A percentile compares a stretch with the other conserved stretches of the same genome.
These are phyloP conservation scores for Andrena praecox DNA, from an alignment of 2,888 invertebrate species.

Conservation along the genomic window DNA sequence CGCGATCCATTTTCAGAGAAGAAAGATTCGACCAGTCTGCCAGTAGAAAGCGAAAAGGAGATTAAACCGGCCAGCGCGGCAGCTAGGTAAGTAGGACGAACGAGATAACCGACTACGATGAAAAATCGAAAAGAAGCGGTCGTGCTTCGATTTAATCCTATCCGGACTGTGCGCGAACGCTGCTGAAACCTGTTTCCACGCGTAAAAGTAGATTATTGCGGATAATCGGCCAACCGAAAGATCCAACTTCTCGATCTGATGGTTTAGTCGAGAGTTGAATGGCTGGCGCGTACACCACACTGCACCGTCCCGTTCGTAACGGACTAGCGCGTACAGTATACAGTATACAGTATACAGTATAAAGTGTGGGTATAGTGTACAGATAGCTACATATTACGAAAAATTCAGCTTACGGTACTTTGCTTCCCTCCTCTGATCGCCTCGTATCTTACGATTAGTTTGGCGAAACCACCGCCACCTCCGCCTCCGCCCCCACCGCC, in stretches of 20 bases:
- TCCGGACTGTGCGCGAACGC: not conserved
- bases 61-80: constrained; percentile 76
- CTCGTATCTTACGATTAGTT: constrained; percentile 59
- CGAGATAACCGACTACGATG: constrained; percentile 41
- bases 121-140: constrained; percentile 53
- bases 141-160: constrained; percentile 11
- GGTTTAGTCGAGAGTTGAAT: constrained; percentile 5
- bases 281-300: not conserved
- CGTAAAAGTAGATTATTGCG: no score
- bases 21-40: constrained; percentile 74
- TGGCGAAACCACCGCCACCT: constrained; percentile 79
- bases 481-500: constrained; percentile 83
- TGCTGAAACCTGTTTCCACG: no score
- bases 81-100: constrained; percentile 80
- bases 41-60: constrained; percentile 82
- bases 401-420: constrained; percentile 27
- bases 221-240: not conserved
- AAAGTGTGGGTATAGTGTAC: no score
- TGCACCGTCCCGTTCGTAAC: constrained; percentile 1
- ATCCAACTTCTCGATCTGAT: not conserved
- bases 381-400: not conserved
- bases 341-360: not conserved
- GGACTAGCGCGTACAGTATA: constrained; percentile 6
- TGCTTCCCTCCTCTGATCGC: not conserved
- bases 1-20: constrained; percentile 75